Evolutionary conservation across 2,797 vertebrate species (phyloP), one percentile per base, ranked within the genome.

Genomic region (Hephaestus fuliginosus): DNA sequence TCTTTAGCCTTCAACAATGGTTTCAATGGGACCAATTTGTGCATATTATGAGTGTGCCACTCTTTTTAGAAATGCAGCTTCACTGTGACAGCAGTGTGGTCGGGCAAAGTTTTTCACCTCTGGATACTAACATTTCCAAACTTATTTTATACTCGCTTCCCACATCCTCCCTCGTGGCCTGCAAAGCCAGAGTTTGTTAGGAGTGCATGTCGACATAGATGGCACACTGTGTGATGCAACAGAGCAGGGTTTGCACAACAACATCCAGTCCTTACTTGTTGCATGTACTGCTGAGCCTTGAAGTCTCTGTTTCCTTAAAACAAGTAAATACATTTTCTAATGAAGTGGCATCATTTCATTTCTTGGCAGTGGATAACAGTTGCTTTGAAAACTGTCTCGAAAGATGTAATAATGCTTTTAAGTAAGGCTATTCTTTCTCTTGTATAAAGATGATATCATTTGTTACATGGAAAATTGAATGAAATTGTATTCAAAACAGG

Each of bases 21-120:
- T 90, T 92, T 92, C 92, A 77, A 33, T 88, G 90, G 91, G 94
- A 91, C 92, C 91, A 92, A 91, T 94, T 93, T 91, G 78, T 79
- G 72, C 78, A 75, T 76, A 90, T 94, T 91, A 92, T 22, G 15
- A 91, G 80, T 68, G 41, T 66, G 67, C 71, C 76, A 70, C 65
- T 88, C 73, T 88, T 84, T 84, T 87, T 66, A 78, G 68, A 80
- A 86, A 77, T 66, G 68, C 70, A 63, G 87, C 79, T 58, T 65
- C 7, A 14, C 79, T 83, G 63, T 88, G 86, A 87, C 82, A 79
- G 82, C 74, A 80, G 22, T 75, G 82, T 71, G 75, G 63, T 51
- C 25, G 48, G 69, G 65, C 76, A 73, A 61, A 80, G 75, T 88
- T 88, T 86, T 89, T 84, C 84, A 92, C 89, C 90, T 89, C 80